A percentile compares a stretch with the other conserved stretches of the same genome.
Evolutionary conservation across 2,113 vertebrate genomes (phyloP).

Genomic region (Pollimyrus isidori): DNA sequence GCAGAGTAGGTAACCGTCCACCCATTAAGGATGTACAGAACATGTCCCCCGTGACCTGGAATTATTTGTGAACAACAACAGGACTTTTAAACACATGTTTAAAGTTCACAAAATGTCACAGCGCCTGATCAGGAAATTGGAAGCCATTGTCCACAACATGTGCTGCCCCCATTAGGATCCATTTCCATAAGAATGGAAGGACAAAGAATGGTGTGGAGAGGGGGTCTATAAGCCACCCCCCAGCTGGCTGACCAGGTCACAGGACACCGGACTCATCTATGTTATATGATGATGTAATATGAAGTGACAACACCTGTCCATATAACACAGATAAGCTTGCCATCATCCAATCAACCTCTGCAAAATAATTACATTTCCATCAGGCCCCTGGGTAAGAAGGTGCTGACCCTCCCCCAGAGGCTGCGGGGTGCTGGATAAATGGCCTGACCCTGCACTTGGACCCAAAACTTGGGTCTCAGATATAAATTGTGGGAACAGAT

Average conservation of each 20-base stretch:
- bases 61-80: slow-evolving; percentile 12
- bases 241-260: slow-evolving; percentile 13
- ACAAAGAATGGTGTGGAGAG: slow-evolving; percentile 9
- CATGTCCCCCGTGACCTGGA: not conserved
- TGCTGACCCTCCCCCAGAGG: not conserved
- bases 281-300: not conserved
- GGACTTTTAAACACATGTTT: slow-evolving; percentile 43
- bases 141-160: slow-evolving; percentile 45
- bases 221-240: slow-evolving; percentile 12
- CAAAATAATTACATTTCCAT: not conserved
- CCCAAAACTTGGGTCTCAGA: not conserved
- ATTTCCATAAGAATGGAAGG: slow-evolving; percentile 57
- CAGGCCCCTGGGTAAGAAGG: not conserved
- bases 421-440: not conserved
- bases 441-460: not conserved
- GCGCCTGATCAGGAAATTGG: slow-evolving; percentile 57
- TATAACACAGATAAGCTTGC: not conserved
- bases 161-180: slow-evolving; percentile 29
- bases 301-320: not conserved
- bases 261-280: not conserved
- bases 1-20: not conserved
- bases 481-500: not conserved
- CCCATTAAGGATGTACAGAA: not conserved
- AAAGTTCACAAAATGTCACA: slow-evolving; percentile 57
- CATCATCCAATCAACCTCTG: not conserved